Conservation (phyloP, 2,797 vertebrate species). For the Hypotaenidia okinawae region DNA sequence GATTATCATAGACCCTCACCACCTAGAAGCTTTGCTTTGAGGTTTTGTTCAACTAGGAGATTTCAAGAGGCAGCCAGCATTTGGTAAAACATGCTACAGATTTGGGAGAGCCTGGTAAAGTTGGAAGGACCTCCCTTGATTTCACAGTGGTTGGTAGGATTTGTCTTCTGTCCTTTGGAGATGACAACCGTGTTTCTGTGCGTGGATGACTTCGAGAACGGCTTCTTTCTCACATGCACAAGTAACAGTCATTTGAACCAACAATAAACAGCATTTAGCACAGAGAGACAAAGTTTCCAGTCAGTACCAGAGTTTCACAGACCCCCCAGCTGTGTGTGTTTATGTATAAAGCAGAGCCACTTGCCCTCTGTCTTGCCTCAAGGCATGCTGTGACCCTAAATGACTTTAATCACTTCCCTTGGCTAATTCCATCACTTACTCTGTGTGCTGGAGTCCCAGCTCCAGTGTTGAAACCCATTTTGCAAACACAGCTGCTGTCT, state of each 20-base stretch:
- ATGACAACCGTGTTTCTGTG: not conserved
- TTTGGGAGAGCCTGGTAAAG: not conserved
- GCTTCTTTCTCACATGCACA: not conserved
- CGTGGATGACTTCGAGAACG: not conserved
- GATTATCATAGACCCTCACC: not conserved
- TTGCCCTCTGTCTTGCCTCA: not conserved
- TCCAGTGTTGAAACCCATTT: not conserved
- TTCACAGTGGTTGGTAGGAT: not conserved
- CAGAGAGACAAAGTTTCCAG: not conserved
- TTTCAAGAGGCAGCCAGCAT: not conserved
- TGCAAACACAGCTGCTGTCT: not conserved
- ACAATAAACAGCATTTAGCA: not conserved
- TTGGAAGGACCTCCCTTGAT: not conserved
- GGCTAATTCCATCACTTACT: not conserved
- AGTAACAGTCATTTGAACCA: not conserved
- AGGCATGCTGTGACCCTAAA: not conserved
- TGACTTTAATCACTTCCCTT: not conserved
- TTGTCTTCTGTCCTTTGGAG: not conserved
- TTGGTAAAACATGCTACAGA: not conserved
- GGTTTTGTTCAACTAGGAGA: not conserved
- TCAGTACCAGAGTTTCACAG: not conserved
- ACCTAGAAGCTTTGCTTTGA: not conserved
- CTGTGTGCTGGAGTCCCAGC: not conserved
- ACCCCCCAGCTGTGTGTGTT: not conserved
- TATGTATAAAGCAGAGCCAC: not conserved